phyloP scores from a whole-genome alignment of 2,113 vertebrate species.

The Toxostoma redivivum region DNA sequence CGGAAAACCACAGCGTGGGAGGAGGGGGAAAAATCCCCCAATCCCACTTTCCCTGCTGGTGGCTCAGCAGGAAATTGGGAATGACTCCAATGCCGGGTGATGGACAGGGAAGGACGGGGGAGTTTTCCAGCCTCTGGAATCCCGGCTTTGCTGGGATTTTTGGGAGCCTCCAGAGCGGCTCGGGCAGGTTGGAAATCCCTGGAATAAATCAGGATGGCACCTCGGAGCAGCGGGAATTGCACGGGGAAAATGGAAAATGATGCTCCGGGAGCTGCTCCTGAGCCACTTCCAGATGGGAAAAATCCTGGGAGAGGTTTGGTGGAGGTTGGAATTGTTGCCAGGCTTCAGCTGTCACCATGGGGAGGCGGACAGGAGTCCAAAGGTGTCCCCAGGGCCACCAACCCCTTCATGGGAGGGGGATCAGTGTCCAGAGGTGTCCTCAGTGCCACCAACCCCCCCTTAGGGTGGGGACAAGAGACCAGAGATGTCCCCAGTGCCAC shows the following conservation, averaged over 20 bases:
- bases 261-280: not conserved
- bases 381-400: not conserved
- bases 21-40: not conserved
- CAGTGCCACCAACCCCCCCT: not conserved
- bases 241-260: not conserved
- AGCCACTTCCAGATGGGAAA: not conserved
- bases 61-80: not conserved
- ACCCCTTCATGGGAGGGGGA: not conserved
- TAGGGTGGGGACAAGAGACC: too few relatives aligned
- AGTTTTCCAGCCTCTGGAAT: not conserved
- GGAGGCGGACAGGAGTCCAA: rapidly evolving
- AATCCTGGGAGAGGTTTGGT: rapidly evolving
- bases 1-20: not conserved
- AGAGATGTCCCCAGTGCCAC: not conserved
- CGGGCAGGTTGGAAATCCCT: not conserved
- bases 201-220: not conserved
- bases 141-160: not conserved
- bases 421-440: not conserved
- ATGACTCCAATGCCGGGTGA: not conserved
- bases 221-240: rapidly evolving
- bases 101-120: not conserved
- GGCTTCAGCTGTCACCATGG: rapidly evolving
- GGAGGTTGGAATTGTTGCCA: not conserved
- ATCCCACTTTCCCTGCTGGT: not conserved
- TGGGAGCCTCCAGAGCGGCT: not conserved